phyloP scores from a whole-genome alignment of 1,140 invertebrate species.

The Dendrolimus punctatus region DNA sequence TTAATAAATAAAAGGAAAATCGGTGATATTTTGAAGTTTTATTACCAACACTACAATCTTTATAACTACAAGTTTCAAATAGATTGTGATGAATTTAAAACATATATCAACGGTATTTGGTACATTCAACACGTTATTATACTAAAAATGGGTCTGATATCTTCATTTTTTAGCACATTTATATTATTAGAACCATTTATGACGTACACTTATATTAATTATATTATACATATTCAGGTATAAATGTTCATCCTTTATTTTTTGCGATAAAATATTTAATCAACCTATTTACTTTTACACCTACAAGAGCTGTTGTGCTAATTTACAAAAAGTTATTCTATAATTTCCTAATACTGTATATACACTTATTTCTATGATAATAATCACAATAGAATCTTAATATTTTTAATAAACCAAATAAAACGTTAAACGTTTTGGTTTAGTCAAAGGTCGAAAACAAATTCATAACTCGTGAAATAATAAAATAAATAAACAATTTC shows the following conservation, averaged over 20 bases:
- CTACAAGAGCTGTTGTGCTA: slow-evolving; percentile 6
- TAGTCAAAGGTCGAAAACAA: slow-evolving; percentile 5
- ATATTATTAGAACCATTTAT: not conserved
- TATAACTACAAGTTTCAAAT: slow-evolving; percentile 26
- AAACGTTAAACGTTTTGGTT: slow-evolving; percentile 39
- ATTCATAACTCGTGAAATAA: slow-evolving; percentile 6
- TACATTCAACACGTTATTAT: slow-evolving; percentile 29
- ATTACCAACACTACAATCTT: slow-evolving; percentile 56
- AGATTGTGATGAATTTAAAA: slow-evolving; percentile 32
- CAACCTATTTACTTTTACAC: not conserved
- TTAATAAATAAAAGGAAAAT: not conserved
- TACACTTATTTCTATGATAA: slow-evolving; percentile 19
- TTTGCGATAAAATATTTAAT: too few species aligned
- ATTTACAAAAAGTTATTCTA: slow-evolving; percentile 13
- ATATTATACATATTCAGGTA: too few species aligned
- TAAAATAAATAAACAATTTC: slow-evolving; percentile 4
- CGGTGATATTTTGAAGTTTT: slow-evolving; percentile 28
- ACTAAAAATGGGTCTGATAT: slow-evolving; percentile 42
- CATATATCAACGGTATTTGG: slow-evolving; percentile 35
- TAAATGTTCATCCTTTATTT: too few species aligned
- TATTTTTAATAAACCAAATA: slow-evolving; percentile 11
- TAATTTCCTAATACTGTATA: not conserved
- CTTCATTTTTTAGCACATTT: slow-evolving; percentile 17
- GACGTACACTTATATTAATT: too few species aligned
- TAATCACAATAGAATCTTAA: slow-evolving; percentile 28